phyloP scores from a whole-genome alignment of 92 coral and sea anemone genomes.

The Bergia sp. region DNA sequence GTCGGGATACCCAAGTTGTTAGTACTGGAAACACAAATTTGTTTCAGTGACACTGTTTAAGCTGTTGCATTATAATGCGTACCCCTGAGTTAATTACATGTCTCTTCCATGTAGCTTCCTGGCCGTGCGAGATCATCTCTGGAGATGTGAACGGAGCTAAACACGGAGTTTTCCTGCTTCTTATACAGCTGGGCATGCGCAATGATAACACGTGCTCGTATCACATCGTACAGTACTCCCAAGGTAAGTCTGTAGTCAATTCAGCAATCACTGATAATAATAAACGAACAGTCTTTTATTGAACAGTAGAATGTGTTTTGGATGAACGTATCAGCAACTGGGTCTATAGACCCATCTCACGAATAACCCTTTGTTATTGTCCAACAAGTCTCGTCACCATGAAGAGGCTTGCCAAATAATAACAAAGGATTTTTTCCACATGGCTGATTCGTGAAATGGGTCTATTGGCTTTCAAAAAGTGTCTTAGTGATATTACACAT shows the following conservation, averaged over 20 bases:
- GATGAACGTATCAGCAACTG: no score
- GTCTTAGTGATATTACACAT: no score
- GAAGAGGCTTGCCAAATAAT: no score
- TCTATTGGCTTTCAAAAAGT: no score
- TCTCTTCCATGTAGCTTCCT: conserved; percentile 1
- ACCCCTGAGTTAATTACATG: no score
- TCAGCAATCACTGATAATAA: neutral
- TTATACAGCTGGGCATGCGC: conserved; percentile 30
- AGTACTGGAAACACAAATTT: neutral
- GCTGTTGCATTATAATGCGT: neutral
- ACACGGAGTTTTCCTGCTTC: conserved; percentile 29
- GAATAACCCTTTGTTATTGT: no score
- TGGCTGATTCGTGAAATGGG: no score
- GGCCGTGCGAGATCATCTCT: conserved; percentile 34
- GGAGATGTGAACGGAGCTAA: conserved; percentile 41
- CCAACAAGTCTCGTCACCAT: no score
- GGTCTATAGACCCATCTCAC: no score
- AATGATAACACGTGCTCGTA: conserved; percentile 26
- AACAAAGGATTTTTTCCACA: no score
- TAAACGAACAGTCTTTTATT: no score
- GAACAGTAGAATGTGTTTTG: no score
- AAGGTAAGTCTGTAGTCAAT: neutral
- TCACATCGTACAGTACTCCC: conserved; percentile 15
- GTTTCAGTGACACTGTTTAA: neutral
- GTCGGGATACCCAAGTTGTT: neutral